Evolutionary conservation across 2,888 invertebrate species (phyloP), one percentile per base, ranked within the genome.

Genomic region (Cheilosia variabilis): DNA sequence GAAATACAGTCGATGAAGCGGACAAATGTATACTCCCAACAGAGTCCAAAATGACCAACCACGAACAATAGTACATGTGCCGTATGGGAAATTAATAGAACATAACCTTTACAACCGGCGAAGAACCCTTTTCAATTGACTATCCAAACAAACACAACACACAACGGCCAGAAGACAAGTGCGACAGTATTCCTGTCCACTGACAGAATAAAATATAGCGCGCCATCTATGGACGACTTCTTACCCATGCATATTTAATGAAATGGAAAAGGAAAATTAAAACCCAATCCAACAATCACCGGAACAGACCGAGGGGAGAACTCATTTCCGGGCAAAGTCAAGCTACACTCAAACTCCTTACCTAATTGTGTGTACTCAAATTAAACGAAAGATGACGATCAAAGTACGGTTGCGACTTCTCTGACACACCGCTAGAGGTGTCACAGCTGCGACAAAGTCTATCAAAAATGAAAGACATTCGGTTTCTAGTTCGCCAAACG

Each of bases 171-270:
- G 15, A 69, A 57, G 45, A 37, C 71, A 72, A 77, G 52, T 63
- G 9, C 9, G 6, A 7, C 0, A 6, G 6, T 31, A 50, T 55
- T 63, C 17, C 43, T 78, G 72, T 79, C 73, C 68, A 63, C 66
- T 68, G 57, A 52, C 24, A 37, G 45, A 69, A 73, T 83, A 63
- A 65, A 69, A 79, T 65, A 84, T 58, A 75, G 60, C 63, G 60
- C 68, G 50, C 34, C 83, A 63, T 72, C 66, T 50, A 73, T 53
- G 62, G 60, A 19, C 63, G 79, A 73, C 41, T 68, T 77, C 27
- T 31, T 71, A 57, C 45, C 43, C 53, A 68, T 72, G 27, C 71
- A 66, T 55, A 68, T 68, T 63, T 62, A 37, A 37, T 41, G 57
- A 58, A 17, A 55, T 19, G 2, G 53, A 45, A 34, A 50, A 37